phyloP scores from a whole-genome alignment of 2,797 vertebrate genomes.

The Pseudochaenichthys georgianus region DNA sequence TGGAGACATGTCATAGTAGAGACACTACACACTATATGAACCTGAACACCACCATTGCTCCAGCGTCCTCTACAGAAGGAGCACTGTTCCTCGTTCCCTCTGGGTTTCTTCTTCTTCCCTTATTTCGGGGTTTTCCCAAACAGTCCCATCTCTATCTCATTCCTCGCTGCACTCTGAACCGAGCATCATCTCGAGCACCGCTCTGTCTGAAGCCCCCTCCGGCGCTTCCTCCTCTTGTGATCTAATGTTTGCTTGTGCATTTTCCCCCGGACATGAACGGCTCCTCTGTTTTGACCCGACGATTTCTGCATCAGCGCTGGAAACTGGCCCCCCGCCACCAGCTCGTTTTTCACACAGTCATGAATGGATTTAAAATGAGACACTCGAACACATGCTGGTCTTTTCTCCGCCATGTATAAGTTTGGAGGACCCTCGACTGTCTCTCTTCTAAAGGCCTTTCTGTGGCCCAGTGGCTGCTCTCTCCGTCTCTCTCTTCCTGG shows the following conservation, averaged over 20 bases:
- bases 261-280: slow-evolving; percentile 23
- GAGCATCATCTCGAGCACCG: slow-evolving; percentile 3
- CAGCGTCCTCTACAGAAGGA: no score
- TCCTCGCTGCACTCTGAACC: background rate
- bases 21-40: no score
- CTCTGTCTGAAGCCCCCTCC: slow-evolving; percentile 14
- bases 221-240: slow-evolving; percentile 12
- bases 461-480: background rate
- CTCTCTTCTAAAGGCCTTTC: slow-evolving; percentile 4
- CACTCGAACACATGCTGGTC: slow-evolving; percentile 37
- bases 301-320: background rate
- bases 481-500: slow-evolving; percentile 36
- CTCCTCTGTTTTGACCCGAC: slow-evolving; percentile 31
- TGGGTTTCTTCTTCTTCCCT: background rate
- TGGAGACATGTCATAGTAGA: no score
- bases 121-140: background rate
- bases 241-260: slow-evolving; percentile 23
- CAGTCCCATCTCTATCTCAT: background rate
- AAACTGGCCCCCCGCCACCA: slow-evolving; percentile 18
- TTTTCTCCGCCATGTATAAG: slow-evolving; percentile 23
- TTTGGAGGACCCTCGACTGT: slow-evolving; percentile 1
- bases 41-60: no score
- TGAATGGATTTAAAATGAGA: slow-evolving; percentile 36
- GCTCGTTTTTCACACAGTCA: slow-evolving; percentile 22
- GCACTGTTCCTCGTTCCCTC: background rate